Base-by-base conservation (phyloP, 2,888 invertebrate genomes). In the Dryocosmus kuriphilus region DNA sequence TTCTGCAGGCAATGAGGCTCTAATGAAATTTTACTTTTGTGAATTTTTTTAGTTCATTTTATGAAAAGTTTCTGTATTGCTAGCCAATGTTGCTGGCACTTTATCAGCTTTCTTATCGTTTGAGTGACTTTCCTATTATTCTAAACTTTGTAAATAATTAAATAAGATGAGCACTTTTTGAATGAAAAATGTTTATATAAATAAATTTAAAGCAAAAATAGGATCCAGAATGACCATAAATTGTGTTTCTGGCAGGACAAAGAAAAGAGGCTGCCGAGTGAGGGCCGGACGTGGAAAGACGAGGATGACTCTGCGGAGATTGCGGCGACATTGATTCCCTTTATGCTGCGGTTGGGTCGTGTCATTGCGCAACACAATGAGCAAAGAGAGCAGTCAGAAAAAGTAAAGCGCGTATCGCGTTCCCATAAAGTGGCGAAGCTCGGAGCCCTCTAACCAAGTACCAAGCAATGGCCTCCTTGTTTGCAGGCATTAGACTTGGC, bases 311-410 rank as follows among this genome's bases (percentile, higher is more conserved):
- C 65, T 38, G 73, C 19, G 73, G 65, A 57, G 78, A 75, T 80
- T 82, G 83, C 83, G 80, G 82, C 81, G 87, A 84, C 85, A 85
- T 86, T 83, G 86, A 86, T 85, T 84, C 84, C 83, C 82, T 84
- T 88, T 86, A 77, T 83, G 67, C 74, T 62, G 79, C 78, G 79
- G 80, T 80, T 81, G 78, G 82, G 82, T 79, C 83, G 82, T 79
- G 83, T 77, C 80, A 86, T 88, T 88, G 86, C 88, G 86, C 85
- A 88, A 89, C 89, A 89, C 81, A 88, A 88, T 87, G 85, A 83
- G 85, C 60, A 85, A 88, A 89, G 86, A 88, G 88, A 88, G 86
- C 88, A 88, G 84, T 65, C 78, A 71, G 51, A 87, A 85, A 80
- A 86, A 84, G 85, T 86, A 85, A 85, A 85, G 85, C 85, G 83